Conservation (phyloP, 2,797 vertebrate species). For the Tragelaphus eurycerus region DNA sequence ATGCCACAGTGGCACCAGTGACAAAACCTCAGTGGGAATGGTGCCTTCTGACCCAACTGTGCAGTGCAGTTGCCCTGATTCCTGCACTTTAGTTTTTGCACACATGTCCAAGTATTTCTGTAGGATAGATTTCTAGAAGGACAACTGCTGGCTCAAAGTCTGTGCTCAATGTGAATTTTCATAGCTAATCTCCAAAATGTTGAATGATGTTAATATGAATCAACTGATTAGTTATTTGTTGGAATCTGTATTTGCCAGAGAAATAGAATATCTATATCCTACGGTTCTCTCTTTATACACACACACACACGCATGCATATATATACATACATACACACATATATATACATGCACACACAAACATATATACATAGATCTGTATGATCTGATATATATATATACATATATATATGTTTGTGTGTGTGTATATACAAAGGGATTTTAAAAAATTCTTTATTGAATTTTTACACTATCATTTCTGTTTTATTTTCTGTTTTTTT, state of each 20-base stretch:
- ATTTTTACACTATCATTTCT: background rate
- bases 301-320: rapidly evolving
- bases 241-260: background rate
- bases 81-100: background rate
- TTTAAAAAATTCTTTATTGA: background rate
- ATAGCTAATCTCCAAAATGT: background rate
- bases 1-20: background rate
- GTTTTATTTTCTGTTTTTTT: background rate
- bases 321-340: background rate
- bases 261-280: background rate
- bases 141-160: background rate
- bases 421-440: background rate
- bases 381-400: background rate
- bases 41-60: background rate
- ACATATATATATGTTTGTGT: background rate
- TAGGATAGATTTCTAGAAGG: background rate
- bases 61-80: background rate
- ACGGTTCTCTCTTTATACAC: background rate
- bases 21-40: background rate
- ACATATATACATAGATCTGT: background rate
- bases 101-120: background rate
- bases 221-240: background rate
- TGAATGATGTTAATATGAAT: background rate
- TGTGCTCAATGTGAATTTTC: background rate
- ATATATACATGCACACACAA: background rate